Conservation (phyloP, 2,888 invertebrate genomes). For the Spialia ferax region DNA sequence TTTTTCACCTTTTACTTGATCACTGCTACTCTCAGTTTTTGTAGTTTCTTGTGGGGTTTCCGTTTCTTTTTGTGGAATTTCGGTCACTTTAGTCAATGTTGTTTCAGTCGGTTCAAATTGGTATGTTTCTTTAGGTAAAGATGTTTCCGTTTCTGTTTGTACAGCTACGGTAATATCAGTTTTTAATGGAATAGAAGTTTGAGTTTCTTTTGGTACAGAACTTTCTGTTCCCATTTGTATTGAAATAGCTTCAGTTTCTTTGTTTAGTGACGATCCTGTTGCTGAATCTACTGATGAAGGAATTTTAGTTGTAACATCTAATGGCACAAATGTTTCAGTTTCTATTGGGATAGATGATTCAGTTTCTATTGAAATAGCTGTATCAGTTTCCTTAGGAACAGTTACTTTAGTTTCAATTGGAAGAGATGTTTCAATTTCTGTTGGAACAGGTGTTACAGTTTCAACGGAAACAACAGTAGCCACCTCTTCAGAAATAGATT, state of each 20-base stretch:
- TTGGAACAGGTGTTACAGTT: slow-evolving; percentile 9
- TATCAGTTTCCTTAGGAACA: slow-evolving; percentile 18
- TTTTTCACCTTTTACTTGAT: slow-evolving; percentile 28
- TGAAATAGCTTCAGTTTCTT: slow-evolving; percentile 4
- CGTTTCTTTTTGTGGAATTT: slow-evolving; percentile 14
- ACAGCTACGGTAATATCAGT: slow-evolving; percentile 2
- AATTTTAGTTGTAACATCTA: slow-evolving; percentile 14
- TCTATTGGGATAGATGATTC: slow-evolving; percentile 1
- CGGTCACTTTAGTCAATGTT: slow-evolving; percentile 7
- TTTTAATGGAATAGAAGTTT: neutral
- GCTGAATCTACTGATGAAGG: neutral
- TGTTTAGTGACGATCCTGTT: neutral
- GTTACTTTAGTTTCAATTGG: neutral
- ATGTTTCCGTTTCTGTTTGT: slow-evolving; percentile 16
- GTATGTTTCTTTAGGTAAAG: slow-evolving; percentile 11
- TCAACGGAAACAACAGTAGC: neutral
- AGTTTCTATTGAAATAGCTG: slow-evolving; percentile 8
- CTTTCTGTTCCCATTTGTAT: slow-evolving; percentile 5
- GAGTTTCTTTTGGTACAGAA: neutral
- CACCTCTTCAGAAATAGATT: neutral
- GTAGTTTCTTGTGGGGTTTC: neutral
- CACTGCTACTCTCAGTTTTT: slow-evolving; percentile 7
- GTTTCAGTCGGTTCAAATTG: neutral
- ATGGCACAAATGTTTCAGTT: slow-evolving; percentile 8
- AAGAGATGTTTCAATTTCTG: slow-evolving; percentile 2